A percentile compares a stretch with the other conserved stretches of the same genome.
Evolutionary conservation across 2,113 vertebrate genomes (phyloP).

Genomic region (Aldabrachelys gigantea): DNA sequence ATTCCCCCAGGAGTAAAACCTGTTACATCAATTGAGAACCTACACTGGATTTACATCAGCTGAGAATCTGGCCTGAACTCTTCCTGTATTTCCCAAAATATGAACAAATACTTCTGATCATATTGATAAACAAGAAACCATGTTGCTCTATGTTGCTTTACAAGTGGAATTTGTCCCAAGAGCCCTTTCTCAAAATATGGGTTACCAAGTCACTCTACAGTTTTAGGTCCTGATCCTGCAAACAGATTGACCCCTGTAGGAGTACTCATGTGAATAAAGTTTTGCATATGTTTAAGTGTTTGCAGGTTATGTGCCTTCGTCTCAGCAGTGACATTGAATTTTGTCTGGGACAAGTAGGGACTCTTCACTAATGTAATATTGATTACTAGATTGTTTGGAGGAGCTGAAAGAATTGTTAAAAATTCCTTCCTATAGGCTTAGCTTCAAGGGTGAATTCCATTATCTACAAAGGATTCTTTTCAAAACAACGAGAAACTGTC

Average conservation of each 20-base stretch:
- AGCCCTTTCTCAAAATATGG: not conserved
- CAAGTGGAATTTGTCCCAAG: not conserved
- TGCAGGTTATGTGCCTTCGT: not conserved
- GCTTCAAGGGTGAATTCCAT: not conserved
- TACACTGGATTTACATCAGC: not conserved
- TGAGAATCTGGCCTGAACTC: not conserved
- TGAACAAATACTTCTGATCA: not conserved
- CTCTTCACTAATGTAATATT: not conserved
- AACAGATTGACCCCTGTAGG: not conserved
- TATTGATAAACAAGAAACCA: not conserved
- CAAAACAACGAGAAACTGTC: not conserved
- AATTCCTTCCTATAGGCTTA: not conserved
- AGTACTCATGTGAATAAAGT: not conserved
- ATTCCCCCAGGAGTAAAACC: not conserved
- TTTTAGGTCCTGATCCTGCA: not conserved
- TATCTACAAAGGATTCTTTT: not conserved
- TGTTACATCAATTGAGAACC: not conserved
- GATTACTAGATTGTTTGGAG: not conserved
- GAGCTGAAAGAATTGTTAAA: not conserved
- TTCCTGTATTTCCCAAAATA: not conserved
- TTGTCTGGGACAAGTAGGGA: not conserved
- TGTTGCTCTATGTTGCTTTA: not conserved
- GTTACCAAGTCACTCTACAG: not conserved
- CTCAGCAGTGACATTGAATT: not conserved
- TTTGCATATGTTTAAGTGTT: fast-evolving